Conservation (phyloP, 23 tunicate genomes). For the Aplidium turbinatum region DNA sequence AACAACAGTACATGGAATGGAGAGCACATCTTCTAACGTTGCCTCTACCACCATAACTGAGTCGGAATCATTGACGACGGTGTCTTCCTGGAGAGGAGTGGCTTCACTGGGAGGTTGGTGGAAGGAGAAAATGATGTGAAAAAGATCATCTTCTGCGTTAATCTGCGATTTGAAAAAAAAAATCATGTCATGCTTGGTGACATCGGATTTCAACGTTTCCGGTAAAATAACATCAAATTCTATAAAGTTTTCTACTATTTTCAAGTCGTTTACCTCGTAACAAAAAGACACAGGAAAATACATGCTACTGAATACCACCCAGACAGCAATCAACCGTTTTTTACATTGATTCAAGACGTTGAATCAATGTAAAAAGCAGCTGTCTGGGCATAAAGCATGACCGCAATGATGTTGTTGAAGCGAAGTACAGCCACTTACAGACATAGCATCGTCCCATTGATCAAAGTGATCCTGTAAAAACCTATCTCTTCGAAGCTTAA, state of each 20-base stretch:
- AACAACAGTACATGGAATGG: conserved; percentile 60
- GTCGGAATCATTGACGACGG: background rate
- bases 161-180: conserved; percentile 23
- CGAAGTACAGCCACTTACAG: conserved; percentile 17
- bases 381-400: no score
- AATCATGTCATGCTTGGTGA: no score
- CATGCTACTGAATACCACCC: no score
- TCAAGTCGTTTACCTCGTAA: no score
- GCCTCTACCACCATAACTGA: conserved; percentile 39
- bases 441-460: conserved; percentile 34
- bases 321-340: no score
- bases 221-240: no score
- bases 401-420: no score
- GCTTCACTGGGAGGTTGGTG: background rate
- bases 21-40: conserved; percentile 70
- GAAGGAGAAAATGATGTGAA: conserved; percentile 32
- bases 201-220: no score
- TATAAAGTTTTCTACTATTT: no score
- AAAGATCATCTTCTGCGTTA: conserved; percentile 35
- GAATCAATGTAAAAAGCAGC: no score
- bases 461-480: conserved; percentile 33
- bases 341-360: no score
- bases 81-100: background rate
- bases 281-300: no score
- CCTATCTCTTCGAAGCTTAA: conserved; percentile 23